Base-by-base conservation (phyloP, 2,797 vertebrate species). In the Hydrophis major region DNA sequence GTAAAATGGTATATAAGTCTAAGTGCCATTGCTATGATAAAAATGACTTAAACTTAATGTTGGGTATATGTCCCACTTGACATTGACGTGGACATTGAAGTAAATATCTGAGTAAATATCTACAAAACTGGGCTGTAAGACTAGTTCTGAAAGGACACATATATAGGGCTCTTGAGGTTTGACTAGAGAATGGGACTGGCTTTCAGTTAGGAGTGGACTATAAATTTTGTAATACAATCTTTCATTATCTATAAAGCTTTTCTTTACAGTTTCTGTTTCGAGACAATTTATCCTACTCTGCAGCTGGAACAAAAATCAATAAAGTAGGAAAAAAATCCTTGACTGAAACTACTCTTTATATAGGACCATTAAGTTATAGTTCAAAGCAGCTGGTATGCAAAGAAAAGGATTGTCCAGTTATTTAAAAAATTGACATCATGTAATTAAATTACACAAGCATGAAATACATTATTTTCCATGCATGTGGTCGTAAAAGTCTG, bases 401-500 rank as follows among this genome's bases (percentile, higher is more conserved):
- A 1, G 11, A 47, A 22, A 83, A 83, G 22, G 42, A 83, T 25
- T 47, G 10, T 12, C 10, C 20, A 25, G 10, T 74, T 74, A 37
- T 74, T 37, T 37, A 37, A 74, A 74, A 74, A 42, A 69, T 32
- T 74, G 32, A 20, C 32, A 8, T 18, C 32, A 8, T 18, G n/a
- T 69, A 69, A 66, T 18, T 66, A 61, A n/a, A 69, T 32, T 83
- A 47, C 37, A 4, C 7, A 18, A 78, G 18, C 78, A 25, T 83
- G 37, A 22, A 25, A 47, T 47, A 25, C 2, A 1, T 25, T 83
- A 25, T 83, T 83, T 83, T 12, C 78, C 37, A 47, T 86, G 0
- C 53, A 14, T 92, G 32, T 4, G 2, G 91, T 25, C 88, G n/a
- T 94, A 94, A 94, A 91, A 95, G 66, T 95, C 92, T 95, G 13